Conservation (phyloP, 2,797 vertebrate species). For the Steatocranus sp. region DNA sequence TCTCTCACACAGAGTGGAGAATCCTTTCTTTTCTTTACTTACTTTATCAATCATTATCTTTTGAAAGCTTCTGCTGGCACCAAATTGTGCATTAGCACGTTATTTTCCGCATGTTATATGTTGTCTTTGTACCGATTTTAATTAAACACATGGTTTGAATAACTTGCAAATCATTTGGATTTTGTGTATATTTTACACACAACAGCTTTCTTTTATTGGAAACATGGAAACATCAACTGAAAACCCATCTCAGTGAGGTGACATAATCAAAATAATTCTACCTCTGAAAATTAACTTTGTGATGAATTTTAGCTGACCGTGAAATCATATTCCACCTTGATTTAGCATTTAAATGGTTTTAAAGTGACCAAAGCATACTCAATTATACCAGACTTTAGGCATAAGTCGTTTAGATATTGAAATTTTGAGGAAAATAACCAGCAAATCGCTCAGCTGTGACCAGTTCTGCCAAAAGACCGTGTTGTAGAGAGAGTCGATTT, state of each 20-base stretch:
- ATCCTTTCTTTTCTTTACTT: neutral
- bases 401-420: slow-evolving; percentile 20
- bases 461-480: neutral
- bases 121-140: neutral
- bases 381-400: slow-evolving; percentile 11
- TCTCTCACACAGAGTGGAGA: neutral
- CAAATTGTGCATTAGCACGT: neutral
- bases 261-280: slow-evolving; percentile 21
- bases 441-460: slow-evolving; percentile 5
- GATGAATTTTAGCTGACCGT: slow-evolving; percentile 41
- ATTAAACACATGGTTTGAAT: neutral
- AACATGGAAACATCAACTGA: neutral
- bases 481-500: slow-evolving; percentile 13
- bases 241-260: slow-evolving; percentile 20
- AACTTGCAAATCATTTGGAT: neutral
- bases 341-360: slow-evolving; percentile 41
- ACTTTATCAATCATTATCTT: neutral
- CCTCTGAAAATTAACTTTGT: slow-evolving; percentile 35
- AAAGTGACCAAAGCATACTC: slow-evolving; percentile 16
- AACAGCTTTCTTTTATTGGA: neutral
- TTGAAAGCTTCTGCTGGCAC: neutral
- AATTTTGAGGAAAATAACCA: slow-evolving; percentile 31
- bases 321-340: slow-evolving; percentile 37
- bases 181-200: neutral
- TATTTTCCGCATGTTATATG: neutral